A percentile compares a stretch with the other conserved stretches of the same genome.
phyloP scores from a whole-genome alignment of 2,888 invertebrate genomes.

The Tholera decimalis region DNA sequence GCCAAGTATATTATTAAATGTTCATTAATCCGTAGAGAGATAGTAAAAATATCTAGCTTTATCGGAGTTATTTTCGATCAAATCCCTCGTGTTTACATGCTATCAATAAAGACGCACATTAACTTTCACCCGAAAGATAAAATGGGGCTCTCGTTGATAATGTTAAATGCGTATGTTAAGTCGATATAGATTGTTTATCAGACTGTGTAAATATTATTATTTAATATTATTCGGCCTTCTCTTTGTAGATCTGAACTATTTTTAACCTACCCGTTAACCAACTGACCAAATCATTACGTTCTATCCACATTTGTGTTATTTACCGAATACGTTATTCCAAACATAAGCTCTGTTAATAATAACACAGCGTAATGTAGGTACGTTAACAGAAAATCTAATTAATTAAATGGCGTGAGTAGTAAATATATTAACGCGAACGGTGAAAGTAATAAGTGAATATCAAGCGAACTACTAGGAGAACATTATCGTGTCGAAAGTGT shows the following conservation, averaged over 20 bases:
- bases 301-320: conserved; percentile 20
- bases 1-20: conserved; percentile 31
- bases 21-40: conserved; percentile 40
- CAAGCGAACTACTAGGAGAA: conserved; percentile 73
- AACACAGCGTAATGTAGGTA: conserved; percentile 35
- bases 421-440: conserved; percentile 52
- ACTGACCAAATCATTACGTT: conserved; percentile 45
- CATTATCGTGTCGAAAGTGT: conserved; percentile 76
- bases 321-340: conserved; percentile 19
- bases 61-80: conserved; percentile 32
- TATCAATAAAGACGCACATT: conserved; percentile 40
- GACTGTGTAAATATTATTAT: conserved; percentile 28
- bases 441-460: conserved; percentile 69
- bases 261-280: conserved; percentile 35
- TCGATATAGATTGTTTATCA: conserved; percentile 33
- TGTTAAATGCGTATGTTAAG: conserved; percentile 19
- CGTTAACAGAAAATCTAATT: conserved; percentile 52
- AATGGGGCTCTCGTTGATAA: conserved; percentile 27
- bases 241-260: conserved; percentile 25
- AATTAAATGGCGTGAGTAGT: conserved; percentile 57
- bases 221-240: conserved; percentile 24
- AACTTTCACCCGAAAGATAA: conserved; percentile 44
- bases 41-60: conserved; percentile 32
- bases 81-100: conserved; percentile 42
- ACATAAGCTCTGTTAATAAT: conserved; percentile 27